Percentiles rank a stretch among this genome's conserved stretches.
These are phyloP conservation scores for Indicator maculatus DNA, from an alignment of 2,113 vertebrate species.

Conservation along the genomic window DNA sequence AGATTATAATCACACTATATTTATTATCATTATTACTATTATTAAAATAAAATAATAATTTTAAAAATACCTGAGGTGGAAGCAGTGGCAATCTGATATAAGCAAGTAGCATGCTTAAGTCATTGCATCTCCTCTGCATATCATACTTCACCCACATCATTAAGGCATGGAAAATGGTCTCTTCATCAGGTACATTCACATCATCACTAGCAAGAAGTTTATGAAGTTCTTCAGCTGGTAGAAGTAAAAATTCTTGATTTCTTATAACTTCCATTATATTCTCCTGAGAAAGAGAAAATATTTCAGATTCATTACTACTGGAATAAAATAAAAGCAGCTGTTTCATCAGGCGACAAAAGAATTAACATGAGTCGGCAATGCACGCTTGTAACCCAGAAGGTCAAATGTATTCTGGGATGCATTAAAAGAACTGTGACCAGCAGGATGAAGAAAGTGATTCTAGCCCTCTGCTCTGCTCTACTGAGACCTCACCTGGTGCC, in stretches of 20 bases:
- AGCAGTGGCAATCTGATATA: slow-evolving; percentile 82
- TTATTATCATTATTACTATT: not conserved
- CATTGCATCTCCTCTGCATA: slow-evolving; percentile 74
- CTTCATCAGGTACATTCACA: slow-evolving; percentile 84
- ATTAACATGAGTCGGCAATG: too few species aligned
- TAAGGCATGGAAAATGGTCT: slow-evolving; percentile 83
- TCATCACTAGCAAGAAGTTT: slow-evolving; percentile 84
- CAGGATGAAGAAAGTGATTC: too few species aligned
- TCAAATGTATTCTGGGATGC: too few species aligned
- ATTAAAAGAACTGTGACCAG: too few species aligned
- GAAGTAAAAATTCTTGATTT: slow-evolving; percentile 84
- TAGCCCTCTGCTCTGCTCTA: too few species aligned
- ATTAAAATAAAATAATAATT: not conserved
- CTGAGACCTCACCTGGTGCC: too few species aligned
- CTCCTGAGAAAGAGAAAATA: slow-evolving; percentile 70
- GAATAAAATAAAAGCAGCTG: not conserved
- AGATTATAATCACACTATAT: not conserved
- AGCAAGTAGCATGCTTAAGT: slow-evolving; percentile 81
- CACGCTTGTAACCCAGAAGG: too few species aligned
- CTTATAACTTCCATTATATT: slow-evolving; percentile 85
- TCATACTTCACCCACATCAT: slow-evolving; percentile 86
- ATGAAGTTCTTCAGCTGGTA: slow-evolving; percentile 81
- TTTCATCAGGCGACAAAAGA: not conserved
- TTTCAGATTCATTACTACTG: slow-evolving; percentile 45
- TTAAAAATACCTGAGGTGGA: slow-evolving; percentile 79